These are phyloP conservation scores for Meteorus sp. DNA, from an alignment of 1,140 invertebrate genomes.

Conservation along the genomic window DNA sequence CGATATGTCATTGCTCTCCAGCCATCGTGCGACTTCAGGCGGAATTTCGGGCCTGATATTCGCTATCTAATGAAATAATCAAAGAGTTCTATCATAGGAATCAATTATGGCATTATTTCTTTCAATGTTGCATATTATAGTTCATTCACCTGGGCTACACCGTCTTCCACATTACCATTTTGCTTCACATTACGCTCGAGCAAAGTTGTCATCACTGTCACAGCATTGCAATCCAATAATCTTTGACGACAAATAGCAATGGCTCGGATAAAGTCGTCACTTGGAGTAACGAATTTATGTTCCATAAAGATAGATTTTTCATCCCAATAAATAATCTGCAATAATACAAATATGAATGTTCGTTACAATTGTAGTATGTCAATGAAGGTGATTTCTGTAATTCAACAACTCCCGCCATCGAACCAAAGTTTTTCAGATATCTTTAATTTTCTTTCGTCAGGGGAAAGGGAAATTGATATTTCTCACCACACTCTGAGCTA, in stretches of 20 bases:
- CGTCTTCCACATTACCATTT: slow-evolving; percentile 46
- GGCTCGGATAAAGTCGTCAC: slow-evolving; percentile 78
- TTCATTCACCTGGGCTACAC: slow-evolving; percentile 52
- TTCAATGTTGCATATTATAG: neutral
- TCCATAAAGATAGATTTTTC: slow-evolving; percentile 83
- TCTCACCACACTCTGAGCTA: no score
- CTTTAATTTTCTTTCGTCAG: no score
- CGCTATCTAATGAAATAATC: no score
- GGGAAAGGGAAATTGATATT: no score
- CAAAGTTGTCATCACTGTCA: slow-evolving; percentile 57
- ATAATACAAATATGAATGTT: slow-evolving; percentile 17
- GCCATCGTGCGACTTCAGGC: slow-evolving; percentile 65
- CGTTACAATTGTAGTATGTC: neutral
- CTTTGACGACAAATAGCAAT: slow-evolving; percentile 78
- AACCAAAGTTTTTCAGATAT: no score
- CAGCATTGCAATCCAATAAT: slow-evolving; percentile 72
- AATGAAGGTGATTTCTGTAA: no score
- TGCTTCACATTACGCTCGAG: slow-evolving; percentile 51
- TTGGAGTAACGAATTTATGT: slow-evolving; percentile 77
- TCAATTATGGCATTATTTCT: neutral
- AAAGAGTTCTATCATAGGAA: neutral
- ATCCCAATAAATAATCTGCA: slow-evolving; percentile 81
- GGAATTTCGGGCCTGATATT: slow-evolving; percentile 64
- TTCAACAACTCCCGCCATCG: no score
- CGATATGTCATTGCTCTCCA: slow-evolving; percentile 71